Evolutionary conservation across 2,113 vertebrate species (phyloP), one percentile per base, ranked within the genome.

Genomic region (Cryptotis parvus): DNA sequence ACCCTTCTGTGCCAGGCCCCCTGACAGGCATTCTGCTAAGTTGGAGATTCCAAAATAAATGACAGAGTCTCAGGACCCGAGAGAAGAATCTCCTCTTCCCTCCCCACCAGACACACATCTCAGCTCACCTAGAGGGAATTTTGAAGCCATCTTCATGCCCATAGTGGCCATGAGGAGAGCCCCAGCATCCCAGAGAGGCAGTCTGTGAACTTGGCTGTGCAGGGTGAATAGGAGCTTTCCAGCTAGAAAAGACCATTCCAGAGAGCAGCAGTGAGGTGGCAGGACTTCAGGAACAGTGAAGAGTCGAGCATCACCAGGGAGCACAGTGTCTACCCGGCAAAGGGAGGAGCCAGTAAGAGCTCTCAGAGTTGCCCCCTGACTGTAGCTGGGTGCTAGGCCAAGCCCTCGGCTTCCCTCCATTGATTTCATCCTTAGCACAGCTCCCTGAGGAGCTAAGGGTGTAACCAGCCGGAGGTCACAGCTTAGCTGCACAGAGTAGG

Each of bases 161-260:
- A 45, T 33, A 37, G 31, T 18, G 37, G 24, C 52, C 37, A 43
- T 15, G 20, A 70, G 37, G 0, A 74, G 35, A 86, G 18, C 20
- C n/a, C n/a, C 6, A 69, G 35, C 58, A 79, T 18, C 68, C 4
- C 22, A 63, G 37, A 39, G 11, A 33, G 16, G 27, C 35, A 11
- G 18, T 33, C 24, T 20, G n/a, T 24, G 37, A 68, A 39, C 18
- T 41, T 20, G 69, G 0, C 58, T 75, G 81, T 43, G 55, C 81
- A 72, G 49, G 73, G 58, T 86, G 16, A 74, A 29, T 68, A 87
- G 77, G 82, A 84, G 81, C 81, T 87, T 90, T 45, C 74, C 69
- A 39, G 4, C 33, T n/a, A 37, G n/a, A 7, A 39, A 68, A 77
- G 27, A 27, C 27, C 66, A 65, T 41, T 37, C 41, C 69, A 79